These are phyloP conservation scores for Cichlasoma orientale DNA, from an alignment of 2,797 vertebrate species.

Conservation along the genomic window DNA sequence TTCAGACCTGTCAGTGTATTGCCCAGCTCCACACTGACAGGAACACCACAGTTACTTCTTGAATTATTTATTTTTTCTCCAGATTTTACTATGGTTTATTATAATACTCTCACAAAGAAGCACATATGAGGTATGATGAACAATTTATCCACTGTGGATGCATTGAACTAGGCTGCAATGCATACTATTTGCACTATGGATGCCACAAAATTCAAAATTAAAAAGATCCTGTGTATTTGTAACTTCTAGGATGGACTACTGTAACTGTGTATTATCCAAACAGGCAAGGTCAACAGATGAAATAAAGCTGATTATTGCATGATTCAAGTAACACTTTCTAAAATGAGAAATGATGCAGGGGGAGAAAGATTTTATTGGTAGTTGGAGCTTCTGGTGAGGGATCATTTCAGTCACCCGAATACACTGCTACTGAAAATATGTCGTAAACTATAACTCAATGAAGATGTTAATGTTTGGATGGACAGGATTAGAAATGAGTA, in stretches of 20 bases:
- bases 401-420: background rate
- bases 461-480: too few relatives aligned
- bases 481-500: too few relatives aligned
- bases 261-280: background rate
- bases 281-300: background rate
- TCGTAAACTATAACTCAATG: background rate
- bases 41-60: background rate
- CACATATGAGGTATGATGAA: background rate
- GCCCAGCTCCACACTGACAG: background rate
- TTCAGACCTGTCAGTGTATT: background rate
- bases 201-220: background rate
- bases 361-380: background rate
- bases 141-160: accelerated
- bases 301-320: too few relatives aligned
- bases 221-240: background rate
- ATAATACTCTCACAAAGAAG: background rate
- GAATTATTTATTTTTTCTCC: accelerated
- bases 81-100: background rate
- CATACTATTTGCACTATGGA: background rate
- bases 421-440: background rate
- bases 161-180: background rate
- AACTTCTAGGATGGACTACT: background rate
- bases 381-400: background rate
- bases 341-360: too few relatives aligned
- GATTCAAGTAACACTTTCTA: background rate